Conservation (phyloP, 2,888 invertebrate species). For the Spodoptera exigua region DNA sequence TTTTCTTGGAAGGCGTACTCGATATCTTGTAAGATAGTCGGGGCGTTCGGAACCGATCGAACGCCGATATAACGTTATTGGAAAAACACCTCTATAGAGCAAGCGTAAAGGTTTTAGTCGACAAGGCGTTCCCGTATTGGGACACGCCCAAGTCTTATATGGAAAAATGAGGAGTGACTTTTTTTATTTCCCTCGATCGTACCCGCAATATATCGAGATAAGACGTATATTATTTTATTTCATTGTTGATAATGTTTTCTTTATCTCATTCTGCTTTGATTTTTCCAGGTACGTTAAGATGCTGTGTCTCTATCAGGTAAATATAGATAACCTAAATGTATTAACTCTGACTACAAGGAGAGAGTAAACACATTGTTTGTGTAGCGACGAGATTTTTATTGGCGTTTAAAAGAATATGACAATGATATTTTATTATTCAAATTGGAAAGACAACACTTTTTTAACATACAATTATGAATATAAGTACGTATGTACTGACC, state of each 20-base stretch:
- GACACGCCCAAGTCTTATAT: slow-evolving; percentile 87
- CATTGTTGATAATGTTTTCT: slow-evolving; percentile 66
- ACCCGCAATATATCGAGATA: slow-evolving; percentile 69
- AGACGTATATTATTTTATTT: slow-evolving; percentile 73
- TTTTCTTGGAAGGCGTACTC: slow-evolving; percentile 87
- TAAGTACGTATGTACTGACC: slow-evolving; percentile 6
- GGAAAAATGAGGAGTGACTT: slow-evolving; percentile 82
- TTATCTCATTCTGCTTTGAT: slow-evolving; percentile 59
- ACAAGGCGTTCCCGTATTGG: slow-evolving; percentile 78
- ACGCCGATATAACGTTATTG: slow-evolving; percentile 83
- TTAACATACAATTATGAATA: slow-evolving; percentile 28
- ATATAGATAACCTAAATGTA: slow-evolving; percentile 60
- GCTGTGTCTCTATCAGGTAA: slow-evolving; percentile 82
- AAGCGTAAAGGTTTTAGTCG: slow-evolving; percentile 76
- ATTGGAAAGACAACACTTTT: slow-evolving; percentile 46
- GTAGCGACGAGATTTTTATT: slow-evolving; percentile 45
- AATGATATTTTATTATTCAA: slow-evolving; percentile 35
- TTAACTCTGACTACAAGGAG: slow-evolving; percentile 37
- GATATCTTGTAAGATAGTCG: slow-evolving; percentile 88
- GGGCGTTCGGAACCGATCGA: slow-evolving; percentile 88
- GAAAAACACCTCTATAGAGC: slow-evolving; percentile 85
- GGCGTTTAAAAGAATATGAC: slow-evolving; percentile 26
- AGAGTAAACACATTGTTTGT: slow-evolving; percentile 30
- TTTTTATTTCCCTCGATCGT: slow-evolving; percentile 77
- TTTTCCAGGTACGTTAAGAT: slow-evolving; percentile 81